Evolutionary conservation across 2,888 invertebrate species (phyloP).

Genomic region (Cephus nigrinus): DNA sequence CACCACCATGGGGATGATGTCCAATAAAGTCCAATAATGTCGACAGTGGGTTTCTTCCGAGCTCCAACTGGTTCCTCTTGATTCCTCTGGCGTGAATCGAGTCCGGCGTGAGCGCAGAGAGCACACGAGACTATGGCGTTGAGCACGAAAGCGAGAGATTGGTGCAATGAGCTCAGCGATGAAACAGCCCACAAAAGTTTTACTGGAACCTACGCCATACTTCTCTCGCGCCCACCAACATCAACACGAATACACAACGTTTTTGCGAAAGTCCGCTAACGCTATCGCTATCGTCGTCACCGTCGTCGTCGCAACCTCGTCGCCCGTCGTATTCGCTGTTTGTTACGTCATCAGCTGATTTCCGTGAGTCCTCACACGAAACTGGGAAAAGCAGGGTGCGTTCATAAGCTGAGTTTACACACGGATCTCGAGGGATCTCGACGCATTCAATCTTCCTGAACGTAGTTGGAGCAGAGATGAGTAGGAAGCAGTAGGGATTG

Average conservation of each 20-base stretch:
- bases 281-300: background rate
- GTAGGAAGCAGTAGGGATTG: too few species aligned
- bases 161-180: slow-evolving; percentile 1
- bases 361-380: slow-evolving; percentile 9
- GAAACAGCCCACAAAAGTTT: slow-evolving; percentile 36
- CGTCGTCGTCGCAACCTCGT: background rate
- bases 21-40: background rate
- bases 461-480: too few species aligned
- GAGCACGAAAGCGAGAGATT: background rate
- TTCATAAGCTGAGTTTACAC: background rate
- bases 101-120: background rate
- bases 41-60: background rate
- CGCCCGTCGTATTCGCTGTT: slow-evolving; percentile 37
- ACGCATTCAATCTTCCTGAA: background rate
- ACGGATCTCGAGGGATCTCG: background rate
- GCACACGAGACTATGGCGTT: background rate
- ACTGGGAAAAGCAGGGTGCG: background rate
- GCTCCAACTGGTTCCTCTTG: background rate
- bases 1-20: background rate
- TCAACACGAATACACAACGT: slow-evolving; percentile 33
- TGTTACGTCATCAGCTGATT: slow-evolving; percentile 63
- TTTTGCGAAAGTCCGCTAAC: background rate
- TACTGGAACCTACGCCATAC: slow-evolving; percentile 50
- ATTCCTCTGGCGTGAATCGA: background rate
- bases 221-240: slow-evolving; percentile 45